Conservation (phyloP, 2,888 invertebrate genomes). For the Unio delphinus region DNA sequence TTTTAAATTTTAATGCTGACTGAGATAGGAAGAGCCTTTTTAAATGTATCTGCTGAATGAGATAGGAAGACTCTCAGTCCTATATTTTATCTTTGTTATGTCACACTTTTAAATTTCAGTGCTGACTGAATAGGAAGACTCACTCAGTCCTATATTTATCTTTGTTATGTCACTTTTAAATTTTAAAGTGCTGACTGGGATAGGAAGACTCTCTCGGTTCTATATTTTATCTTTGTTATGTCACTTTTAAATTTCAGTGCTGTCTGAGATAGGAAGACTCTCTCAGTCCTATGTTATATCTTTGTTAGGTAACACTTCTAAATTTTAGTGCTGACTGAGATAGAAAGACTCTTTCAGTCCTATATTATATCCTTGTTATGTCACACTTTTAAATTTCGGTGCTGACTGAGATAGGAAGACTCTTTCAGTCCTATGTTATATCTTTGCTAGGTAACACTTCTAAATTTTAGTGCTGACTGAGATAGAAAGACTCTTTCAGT, state of each 20-base stretch:
- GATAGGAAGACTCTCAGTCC: neutral
- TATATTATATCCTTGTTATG: neutral
- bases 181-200: constrained; percentile 81
- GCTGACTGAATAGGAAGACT: constrained; percentile 86
- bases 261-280: too few relatives aligned
- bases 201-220: constrained; percentile 85
- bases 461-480: constrained; percentile 81
- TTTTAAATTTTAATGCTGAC: neutral
- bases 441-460: constrained; percentile 2
- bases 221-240: constrained; percentile 74
- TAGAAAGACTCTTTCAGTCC: constrained; percentile 59
- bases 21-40: neutral
- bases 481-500: constrained; percentile 84
- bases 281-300: too few relatives aligned
- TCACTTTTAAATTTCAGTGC: constrained; percentile 2
- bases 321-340: neutral
- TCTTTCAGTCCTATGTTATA: constrained; percentile 81
- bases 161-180: constrained; percentile 6
- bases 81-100: neutral
- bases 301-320: too few relatives aligned
- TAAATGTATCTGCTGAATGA: neutral
- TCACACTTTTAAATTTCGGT: constrained; percentile 74
- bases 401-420: constrained; percentile 85
- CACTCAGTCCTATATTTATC: constrained; percentile 79
- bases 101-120: constrained; percentile 74